Conservation (phyloP, 2,888 invertebrate species). For the Dryadula phaetusa region DNA sequence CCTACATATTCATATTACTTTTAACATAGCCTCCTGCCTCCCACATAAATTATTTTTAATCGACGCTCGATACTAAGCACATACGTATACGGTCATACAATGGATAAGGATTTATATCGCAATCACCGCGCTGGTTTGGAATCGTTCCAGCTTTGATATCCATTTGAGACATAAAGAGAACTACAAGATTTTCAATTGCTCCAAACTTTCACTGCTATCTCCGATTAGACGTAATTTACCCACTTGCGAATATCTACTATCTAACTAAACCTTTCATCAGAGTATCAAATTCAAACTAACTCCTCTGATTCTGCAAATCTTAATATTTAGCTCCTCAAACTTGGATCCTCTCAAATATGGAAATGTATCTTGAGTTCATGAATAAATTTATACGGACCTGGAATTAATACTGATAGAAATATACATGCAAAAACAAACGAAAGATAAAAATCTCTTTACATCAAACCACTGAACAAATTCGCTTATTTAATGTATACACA, state of each 20-base stretch:
- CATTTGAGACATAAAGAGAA: constrained; percentile 59
- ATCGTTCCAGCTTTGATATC: constrained; percentile 62
- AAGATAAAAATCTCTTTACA: not conserved
- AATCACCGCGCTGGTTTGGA: constrained; percentile 64
- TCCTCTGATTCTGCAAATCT: constrained; percentile 3
- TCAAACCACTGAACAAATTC: not conserved
- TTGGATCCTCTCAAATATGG: constrained; percentile 8
- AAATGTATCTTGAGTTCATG: not conserved
- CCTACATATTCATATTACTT: not conserved
- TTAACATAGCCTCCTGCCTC: not conserved
- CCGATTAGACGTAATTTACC: constrained; percentile 25
- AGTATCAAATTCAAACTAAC: constrained; percentile 21
- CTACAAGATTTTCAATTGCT: constrained; percentile 45
- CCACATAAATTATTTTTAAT: constrained; percentile 22
- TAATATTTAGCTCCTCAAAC: constrained; percentile 13
- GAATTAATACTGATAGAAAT: not conserved
- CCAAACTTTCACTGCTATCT: constrained; percentile 34
- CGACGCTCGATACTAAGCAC: constrained; percentile 6
- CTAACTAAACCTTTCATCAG: constrained; percentile 21
- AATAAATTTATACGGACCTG: not conserved
- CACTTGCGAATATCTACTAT: constrained; percentile 13
- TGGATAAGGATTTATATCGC: constrained; percentile 67
- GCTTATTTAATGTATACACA: not conserved
- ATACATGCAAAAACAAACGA: not conserved
- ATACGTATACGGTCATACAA: constrained; percentile 10